Percentiles rank a stretch among this genome's conserved stretches.
phyloP scores from a whole-genome alignment of 23 tunicate species.

The Phallusia fumigata region DNA sequence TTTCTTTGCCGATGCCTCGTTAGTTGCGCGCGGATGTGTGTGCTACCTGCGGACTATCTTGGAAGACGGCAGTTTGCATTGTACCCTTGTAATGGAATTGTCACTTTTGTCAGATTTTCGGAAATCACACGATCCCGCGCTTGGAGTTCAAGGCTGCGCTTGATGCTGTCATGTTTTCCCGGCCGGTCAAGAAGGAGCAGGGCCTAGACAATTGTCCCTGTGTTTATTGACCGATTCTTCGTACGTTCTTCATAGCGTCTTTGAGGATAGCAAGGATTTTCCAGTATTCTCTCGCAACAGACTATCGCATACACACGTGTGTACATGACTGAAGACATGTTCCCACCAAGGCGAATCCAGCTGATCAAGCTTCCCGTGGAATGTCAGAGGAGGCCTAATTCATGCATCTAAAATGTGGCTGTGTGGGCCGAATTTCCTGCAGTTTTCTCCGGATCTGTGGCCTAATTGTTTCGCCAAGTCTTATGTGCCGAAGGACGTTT shows the following conservation, averaged over 20 bases:
- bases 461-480: not conserved
- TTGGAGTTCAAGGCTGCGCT: slow-evolving; percentile 10
- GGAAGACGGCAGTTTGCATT: not conserved
- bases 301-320: not conserved
- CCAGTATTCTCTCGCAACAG: slow-evolving; percentile 4
- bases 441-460: not conserved
- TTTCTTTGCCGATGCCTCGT: not conserved
- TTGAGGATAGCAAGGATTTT: not conserved
- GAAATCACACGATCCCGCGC: slow-evolving; percentile 3
- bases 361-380: slow-evolving; percentile 7
- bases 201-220: not conserved
- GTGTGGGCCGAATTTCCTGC: not conserved
- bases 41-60: not conserved
- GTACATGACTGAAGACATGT: slow-evolving; percentile 14
- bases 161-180: not conserved
- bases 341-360: slow-evolving; percentile 13
- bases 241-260: not conserved
- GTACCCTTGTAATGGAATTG: slow-evolving; percentile 8
- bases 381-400: not conserved
- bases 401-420: not conserved
- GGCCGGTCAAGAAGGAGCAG: not conserved
- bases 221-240: slow-evolving; percentile 18
- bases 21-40: not conserved
- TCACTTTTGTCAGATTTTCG: not conserved
- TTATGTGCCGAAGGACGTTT: no score